Evolutionary conservation across 2,797 vertebrate genomes (phyloP).

Genomic region (Lerista edwardsae): DNA sequence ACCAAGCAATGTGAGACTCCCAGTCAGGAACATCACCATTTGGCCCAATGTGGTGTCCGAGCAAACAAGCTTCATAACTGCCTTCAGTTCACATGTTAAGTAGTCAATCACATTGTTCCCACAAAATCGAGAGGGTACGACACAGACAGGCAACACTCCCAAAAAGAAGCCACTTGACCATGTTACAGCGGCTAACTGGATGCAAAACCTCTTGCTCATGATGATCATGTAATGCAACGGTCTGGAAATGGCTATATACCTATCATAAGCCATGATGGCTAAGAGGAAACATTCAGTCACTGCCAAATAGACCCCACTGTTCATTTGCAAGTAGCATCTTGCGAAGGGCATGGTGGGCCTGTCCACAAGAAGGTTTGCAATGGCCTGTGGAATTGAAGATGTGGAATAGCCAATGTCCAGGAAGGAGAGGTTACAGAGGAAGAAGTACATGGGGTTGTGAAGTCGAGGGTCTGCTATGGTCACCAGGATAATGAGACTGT

Average conservation of each 20-base stretch:
- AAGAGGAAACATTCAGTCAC: constrained; percentile 68
- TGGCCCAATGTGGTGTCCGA: not conserved
- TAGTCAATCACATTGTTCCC: not conserved
- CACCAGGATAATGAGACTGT: constrained; percentile 46
- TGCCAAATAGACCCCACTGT: constrained; percentile 56
- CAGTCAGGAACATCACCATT: constrained; percentile 20
- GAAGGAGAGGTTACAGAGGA: constrained; percentile 5
- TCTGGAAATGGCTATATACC: constrained; percentile 58
- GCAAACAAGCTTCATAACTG: constrained; percentile 15
- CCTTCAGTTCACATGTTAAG: not conserved
- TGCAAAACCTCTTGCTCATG: constrained; percentile 52
- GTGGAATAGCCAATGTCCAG: constrained; percentile 5
- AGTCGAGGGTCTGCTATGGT: constrained; percentile 5
- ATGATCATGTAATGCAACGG: constrained; percentile 64
- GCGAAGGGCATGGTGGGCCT: constrained; percentile 43
- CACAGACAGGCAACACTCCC: not conserved
- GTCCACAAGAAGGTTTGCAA: constrained; percentile 49
- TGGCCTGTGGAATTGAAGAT: constrained; percentile 45
- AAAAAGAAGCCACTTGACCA: not conserved
- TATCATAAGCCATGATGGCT: constrained; percentile 68
- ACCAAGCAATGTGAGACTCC: constrained; percentile 48
- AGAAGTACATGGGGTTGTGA: constrained; percentile 16
- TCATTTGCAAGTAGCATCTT: constrained; percentile 56
- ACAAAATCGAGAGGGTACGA: not conserved
- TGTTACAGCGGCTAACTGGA: constrained; percentile 42